Base-by-base conservation (phyloP, 2,888 invertebrate species). In the Trichogramma evanescens region DNA sequence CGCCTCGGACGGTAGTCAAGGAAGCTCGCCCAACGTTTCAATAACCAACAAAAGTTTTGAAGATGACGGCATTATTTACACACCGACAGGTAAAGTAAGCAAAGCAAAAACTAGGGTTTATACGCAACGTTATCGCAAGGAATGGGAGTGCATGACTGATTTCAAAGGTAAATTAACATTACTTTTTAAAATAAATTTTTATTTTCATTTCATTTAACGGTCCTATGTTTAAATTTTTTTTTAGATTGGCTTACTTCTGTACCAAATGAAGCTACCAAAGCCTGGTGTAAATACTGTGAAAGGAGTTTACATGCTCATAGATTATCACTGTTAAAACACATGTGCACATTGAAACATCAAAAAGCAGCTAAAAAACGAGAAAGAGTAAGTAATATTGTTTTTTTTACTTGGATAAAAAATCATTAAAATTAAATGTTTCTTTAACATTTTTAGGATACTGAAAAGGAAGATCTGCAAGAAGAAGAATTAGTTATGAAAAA, bases 241-340 rank as follows among this genome's bases (percentile, higher is more conserved):
- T 42, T 60, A 83, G 84, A 83, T 64, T 84, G 84, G 84, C 72
- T 84, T 46, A 78, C 79, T 59, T 80, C 81, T 8, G 82, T 83
- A 10, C 80, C 80, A 38, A 77, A 79, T 65, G 77, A 83, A 72
- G 79, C 82, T 2, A 82, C 82, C 5, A 78, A 82, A 72, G 84
- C 84, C 7, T 84, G 78, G 66, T 84, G 84, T 68, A 77, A 77
- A 39, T 83, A 80, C 66, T 84, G 84, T 66, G 79, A 82, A 59
- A 83, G 83, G 69, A 80, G 81, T 56, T 74, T 84, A 40, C 84
- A 84, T 70, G 84, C 84, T 4, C 84, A 84, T 73, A 76, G 84
- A 59, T 71, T 84, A 8, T 84, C 83, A 56, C 73, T 84, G 48
- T 66, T 84, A 49, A 84, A 84, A 66, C 84, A 84, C 66, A 84